phyloP scores from a whole-genome alignment of 2,113 vertebrate species.

The Regulus satrapa region DNA sequence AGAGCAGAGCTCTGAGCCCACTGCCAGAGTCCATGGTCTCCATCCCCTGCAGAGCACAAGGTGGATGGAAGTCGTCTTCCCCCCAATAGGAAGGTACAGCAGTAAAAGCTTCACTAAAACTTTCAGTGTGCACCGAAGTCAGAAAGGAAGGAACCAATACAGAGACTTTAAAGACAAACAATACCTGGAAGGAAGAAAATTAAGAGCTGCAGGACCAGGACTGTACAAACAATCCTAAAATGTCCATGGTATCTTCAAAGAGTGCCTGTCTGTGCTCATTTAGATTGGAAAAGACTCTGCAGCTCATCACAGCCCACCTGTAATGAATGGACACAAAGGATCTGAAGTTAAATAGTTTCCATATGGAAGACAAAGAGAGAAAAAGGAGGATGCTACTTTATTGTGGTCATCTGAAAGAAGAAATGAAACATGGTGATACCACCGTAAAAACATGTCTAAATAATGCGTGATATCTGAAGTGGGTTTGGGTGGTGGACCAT shows the following conservation, averaged over 20 bases:
- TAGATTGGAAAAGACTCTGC: not conserved
- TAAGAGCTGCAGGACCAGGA: not conserved
- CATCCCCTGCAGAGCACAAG: not conserved
- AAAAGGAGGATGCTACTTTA: not conserved
- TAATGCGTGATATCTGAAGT: not conserved
- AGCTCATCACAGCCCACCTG: not conserved
- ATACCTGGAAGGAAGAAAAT: not conserved
- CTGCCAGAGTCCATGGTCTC: not conserved
- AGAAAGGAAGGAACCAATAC: accelerated
- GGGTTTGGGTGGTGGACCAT: not conserved
- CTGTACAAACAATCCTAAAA: not conserved
- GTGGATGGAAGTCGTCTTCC: not conserved
- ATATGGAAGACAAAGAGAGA: not conserved
- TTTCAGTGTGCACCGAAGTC: not conserved
- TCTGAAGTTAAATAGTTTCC: not conserved
- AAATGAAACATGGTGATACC: not conserved
- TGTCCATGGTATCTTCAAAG: not conserved
- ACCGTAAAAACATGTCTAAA: not conserved
- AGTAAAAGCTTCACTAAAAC: not conserved
- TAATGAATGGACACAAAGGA: not conserved
- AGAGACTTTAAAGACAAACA: not conserved
- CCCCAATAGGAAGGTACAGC: not conserved
- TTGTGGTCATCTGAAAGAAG: not conserved
- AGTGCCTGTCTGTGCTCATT: not conserved
- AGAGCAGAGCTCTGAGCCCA: not conserved